A percentile compares a stretch with the other conserved stretches of the same genome.
Evolutionary conservation across 2,888 invertebrate genomes (phyloP).

Genomic region (Euclidia mi): DNA sequence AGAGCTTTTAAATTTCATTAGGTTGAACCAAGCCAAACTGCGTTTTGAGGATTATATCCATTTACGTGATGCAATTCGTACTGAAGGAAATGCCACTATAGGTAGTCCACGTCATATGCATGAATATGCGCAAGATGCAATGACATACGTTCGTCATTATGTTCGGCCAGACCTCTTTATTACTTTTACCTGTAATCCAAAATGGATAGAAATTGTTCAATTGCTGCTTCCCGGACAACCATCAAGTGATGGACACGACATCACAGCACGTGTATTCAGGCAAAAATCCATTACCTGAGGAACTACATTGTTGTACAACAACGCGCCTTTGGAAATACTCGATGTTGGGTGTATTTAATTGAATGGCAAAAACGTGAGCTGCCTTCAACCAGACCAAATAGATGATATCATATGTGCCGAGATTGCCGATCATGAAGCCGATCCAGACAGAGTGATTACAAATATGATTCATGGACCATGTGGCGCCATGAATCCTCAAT

Average conservation of each 20-base stretch:
- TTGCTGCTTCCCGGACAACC: conserved; percentile 34
- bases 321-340: conserved; percentile 43
- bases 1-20: conserved; percentile 53
- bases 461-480: conserved; percentile 48
- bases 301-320: conserved; percentile 36
- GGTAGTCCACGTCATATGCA: conserved; percentile 42
- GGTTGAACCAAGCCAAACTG: conserved; percentile 58
- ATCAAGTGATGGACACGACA: conserved; percentile 55
- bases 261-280: conserved; percentile 47
- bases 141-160: conserved; percentile 57
- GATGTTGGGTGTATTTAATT: conserved; percentile 46
- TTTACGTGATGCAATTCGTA: conserved; percentile 40
- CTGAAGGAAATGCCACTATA: conserved; percentile 38
- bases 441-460: conserved; percentile 38
- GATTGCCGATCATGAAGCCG: conserved; percentile 38
- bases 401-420: conserved; percentile 44
- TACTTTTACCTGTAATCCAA: conserved; percentile 50
- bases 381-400: conserved; percentile 34
- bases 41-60: conserved; percentile 50
- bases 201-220: conserved; percentile 49
- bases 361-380: conserved; percentile 44
- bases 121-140: conserved; percentile 44
- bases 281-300: conserved; percentile 43
- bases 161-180: conserved; percentile 47
- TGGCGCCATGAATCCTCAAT: conserved; percentile 39